phyloP scores from a whole-genome alignment of 1,140 invertebrate genomes.

The Eupeodes corollae region DNA sequence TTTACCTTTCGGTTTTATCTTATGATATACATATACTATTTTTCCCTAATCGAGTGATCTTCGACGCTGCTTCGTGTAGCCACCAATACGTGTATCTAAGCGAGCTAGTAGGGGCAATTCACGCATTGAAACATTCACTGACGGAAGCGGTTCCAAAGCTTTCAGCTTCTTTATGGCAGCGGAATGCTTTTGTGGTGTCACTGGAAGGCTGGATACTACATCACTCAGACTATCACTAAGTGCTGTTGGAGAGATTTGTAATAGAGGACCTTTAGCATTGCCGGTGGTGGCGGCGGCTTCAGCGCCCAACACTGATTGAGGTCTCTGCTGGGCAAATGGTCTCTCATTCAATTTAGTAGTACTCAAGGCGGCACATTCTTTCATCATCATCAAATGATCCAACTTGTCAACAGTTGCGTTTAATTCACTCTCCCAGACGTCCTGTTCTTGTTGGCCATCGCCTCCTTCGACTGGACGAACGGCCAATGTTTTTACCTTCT shows the following conservation, averaged over 20 bases:
- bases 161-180: conserved; percentile 28
- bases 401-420: conserved; percentile 52
- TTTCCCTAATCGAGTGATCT: conserved; percentile 2
- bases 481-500: conserved; percentile 47
- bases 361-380: conserved; percentile 25
- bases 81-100: conserved; percentile 4
- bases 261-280: not conserved
- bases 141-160: conserved; percentile 29
- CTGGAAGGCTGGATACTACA: conserved; percentile 20
- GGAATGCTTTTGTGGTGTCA: conserved; percentile 23
- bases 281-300: conserved; percentile 13
- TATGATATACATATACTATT: no score
- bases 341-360: conserved; percentile 15
- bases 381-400: conserved; percentile 51
- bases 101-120: conserved; percentile 31
- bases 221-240: not conserved
- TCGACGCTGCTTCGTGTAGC: conserved; percentile 1
- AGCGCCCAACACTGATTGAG: conserved; percentile 24
- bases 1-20: no score
- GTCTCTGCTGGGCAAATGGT: conserved; percentile 16
- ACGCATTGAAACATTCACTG: conserved; percentile 34
- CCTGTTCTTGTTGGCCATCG: conserved; percentile 45
- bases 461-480: conserved; percentile 49
- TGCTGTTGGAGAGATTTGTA: not conserved
- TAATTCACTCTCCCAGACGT: conserved; percentile 50